Conservation (phyloP, 1,140 invertebrate species). For the Arion vulgaris region DNA sequence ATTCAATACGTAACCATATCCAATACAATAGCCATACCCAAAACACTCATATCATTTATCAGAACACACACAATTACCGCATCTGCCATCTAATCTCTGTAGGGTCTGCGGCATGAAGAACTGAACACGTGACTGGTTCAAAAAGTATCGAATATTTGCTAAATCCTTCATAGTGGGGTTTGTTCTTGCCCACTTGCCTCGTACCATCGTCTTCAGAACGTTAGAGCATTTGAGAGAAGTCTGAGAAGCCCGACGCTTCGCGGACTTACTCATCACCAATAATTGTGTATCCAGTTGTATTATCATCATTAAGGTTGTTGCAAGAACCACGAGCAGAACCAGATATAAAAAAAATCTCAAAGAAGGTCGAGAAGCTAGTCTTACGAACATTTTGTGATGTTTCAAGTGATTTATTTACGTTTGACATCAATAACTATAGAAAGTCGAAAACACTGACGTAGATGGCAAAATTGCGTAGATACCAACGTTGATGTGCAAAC, state of each 20-base stretch:
- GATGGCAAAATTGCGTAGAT: no score
- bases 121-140: neutral
- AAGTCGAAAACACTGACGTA: no score
- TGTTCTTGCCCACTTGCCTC: constrained; percentile 20
- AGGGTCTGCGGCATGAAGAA: constrained; percentile 23
- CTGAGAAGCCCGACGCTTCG: neutral
- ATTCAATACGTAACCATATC: no score
- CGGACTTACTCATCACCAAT: no score
- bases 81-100: constrained; percentile 34
- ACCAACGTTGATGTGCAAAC: no score
- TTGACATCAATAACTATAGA: no score
- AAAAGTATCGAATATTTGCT: constrained; percentile 6
- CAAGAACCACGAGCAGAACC: neutral
- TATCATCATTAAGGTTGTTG: neutral
- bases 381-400: no score
- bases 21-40: no score
- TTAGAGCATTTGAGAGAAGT: neutral
- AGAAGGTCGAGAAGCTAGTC: neutral
- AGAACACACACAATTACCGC: constrained; percentile 37
- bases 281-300: neutral
- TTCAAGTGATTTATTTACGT: no score
- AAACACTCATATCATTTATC: no score
- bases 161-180: neutral
- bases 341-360: neutral
- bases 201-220: constrained; percentile 21